phyloP scores from a whole-genome alignment of 2,888 invertebrate species.

The Molanna angustata region DNA sequence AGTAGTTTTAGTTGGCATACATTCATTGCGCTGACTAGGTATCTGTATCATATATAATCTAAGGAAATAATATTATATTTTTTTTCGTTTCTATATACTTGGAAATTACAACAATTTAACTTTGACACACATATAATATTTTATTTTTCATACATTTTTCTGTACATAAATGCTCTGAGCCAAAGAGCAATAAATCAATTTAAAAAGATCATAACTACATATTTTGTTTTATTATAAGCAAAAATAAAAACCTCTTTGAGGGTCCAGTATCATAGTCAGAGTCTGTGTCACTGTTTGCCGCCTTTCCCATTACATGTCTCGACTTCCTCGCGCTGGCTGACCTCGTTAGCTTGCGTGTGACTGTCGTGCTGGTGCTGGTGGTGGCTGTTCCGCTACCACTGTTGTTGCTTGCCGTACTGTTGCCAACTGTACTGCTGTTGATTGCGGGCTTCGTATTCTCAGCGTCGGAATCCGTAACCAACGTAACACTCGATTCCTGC shows the following conservation, averaged over 20 bases:
- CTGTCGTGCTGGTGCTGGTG: constrained; percentile 32
- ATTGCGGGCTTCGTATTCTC: constrained; percentile 37
- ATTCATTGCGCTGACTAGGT: no score
- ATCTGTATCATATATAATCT: no score
- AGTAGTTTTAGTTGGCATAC: no score
- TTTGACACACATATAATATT: no score
- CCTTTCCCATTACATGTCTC: constrained; percentile 58
- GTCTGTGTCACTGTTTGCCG: constrained; percentile 61
- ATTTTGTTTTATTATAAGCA: no score
- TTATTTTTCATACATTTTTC: not conserved
- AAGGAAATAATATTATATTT: no score
- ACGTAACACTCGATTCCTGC: constrained; percentile 28
- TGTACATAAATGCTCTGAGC: not conserved
- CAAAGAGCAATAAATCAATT: not conserved
- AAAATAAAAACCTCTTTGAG: constrained; percentile 23
- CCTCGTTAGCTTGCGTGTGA: constrained; percentile 65
- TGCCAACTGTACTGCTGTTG: constrained; percentile 9
- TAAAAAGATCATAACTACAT: no score
- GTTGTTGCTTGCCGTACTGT: not conserved
- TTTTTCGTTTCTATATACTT: no score
- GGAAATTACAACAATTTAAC: no score
- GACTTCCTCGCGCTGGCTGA: constrained; percentile 68
- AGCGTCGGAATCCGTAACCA: constrained; percentile 42
- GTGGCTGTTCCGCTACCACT: not conserved
- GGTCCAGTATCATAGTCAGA: constrained; percentile 56